Evolutionary conservation across 35 echinoderm and acorn worm species (phyloP).

Genomic region (Patiria miniata): DNA sequence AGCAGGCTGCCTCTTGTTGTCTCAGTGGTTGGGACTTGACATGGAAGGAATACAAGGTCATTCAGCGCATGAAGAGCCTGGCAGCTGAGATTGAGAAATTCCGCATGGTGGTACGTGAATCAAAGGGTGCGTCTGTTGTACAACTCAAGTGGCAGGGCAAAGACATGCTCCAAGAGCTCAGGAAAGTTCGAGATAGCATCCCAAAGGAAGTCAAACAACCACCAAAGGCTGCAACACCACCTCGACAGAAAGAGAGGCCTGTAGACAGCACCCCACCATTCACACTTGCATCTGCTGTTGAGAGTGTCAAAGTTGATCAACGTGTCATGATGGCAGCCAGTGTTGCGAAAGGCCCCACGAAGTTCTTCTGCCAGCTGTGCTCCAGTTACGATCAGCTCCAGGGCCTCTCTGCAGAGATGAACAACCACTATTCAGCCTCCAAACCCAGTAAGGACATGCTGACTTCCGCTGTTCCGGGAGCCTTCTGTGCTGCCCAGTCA

Average conservation of each 20-base stretch:
- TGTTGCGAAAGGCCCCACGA: slow-evolving; percentile 50
- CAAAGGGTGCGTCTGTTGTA: slow-evolving; percentile 72
- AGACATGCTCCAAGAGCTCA: slow-evolving; percentile 52
- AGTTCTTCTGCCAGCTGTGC: slow-evolving; percentile 59
- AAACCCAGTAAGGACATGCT: slow-evolving; percentile 29
- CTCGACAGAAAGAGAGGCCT: neutral
- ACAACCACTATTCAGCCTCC: neutral
- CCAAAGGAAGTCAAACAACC: slow-evolving; percentile 10
- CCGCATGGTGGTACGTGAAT: slow-evolving; percentile 39
- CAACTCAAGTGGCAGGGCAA: slow-evolving; percentile 59
- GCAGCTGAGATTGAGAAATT: slow-evolving; percentile 60
- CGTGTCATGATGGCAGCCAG: slow-evolving; percentile 35
- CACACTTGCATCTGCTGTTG: slow-evolving; percentile 20
- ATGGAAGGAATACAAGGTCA: slow-evolving; percentile 26
- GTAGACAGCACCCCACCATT: neutral
- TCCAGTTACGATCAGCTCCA: slow-evolving; percentile 38
- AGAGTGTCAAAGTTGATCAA: slow-evolving; percentile 37
- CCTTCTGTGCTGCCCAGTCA: slow-evolving; percentile 78
- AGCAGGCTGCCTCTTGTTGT: slow-evolving; percentile 75
- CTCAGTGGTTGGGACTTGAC: slow-evolving; percentile 60
- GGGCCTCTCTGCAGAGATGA: neutral
- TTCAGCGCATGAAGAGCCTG: slow-evolving; percentile 51
- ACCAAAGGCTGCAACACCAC: neutral
- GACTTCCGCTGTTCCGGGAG: neutral
- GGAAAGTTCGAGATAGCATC: slow-evolving; percentile 29